Evolutionary conservation across 2,888 invertebrate genomes (phyloP), one percentile per base, ranked within the genome.

Genomic region (Campoplex nolae): DNA sequence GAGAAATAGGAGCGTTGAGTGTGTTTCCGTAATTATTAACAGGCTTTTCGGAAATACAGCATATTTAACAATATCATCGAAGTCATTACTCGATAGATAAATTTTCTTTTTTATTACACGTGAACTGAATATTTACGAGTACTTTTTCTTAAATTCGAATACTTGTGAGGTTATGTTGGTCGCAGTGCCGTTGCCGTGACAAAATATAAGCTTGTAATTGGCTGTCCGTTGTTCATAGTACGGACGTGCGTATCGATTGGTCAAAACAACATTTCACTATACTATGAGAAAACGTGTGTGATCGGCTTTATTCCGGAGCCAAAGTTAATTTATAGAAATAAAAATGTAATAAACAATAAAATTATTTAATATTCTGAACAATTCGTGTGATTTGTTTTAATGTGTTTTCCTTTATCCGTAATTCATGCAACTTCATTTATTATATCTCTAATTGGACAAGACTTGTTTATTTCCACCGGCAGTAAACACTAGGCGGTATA

Each of bases 401-500:
- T 42, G 42, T 58, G 13, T 32, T 32, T 62, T 7, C 62, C 32
- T 32, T 7, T 16, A 32, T 6, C 32, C 62, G 6, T 9, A 16
- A 62, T 16, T n/a, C 3, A 32, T 16, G 0, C 3, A 16, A 58
- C 7, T 58, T 8, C 11, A 62, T 62, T 62, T 32, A 16, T 62
- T 62, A 62, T 62, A 32, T 16, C 16, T 32, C 32, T 3, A 62
- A 32, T 13, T 62, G 62, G 16, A 62, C 32, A 16, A 32, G 11
- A 6, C 32, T 3, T 2, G 62, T 28, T 58, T 58, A 58, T 71
- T 28, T 32, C 51, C 48, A 71, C 71, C 35, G 32, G 71, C 71
- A 48, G 71, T 28, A 51, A 71, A 71, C 80, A 54, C 4, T 42
- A n/a, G 32, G 54, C 23, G 18, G 42, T 83, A 38, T 56, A 42